Base-by-base conservation (phyloP, 1,140 invertebrate species). In the Drosophila persimilis region DNA sequence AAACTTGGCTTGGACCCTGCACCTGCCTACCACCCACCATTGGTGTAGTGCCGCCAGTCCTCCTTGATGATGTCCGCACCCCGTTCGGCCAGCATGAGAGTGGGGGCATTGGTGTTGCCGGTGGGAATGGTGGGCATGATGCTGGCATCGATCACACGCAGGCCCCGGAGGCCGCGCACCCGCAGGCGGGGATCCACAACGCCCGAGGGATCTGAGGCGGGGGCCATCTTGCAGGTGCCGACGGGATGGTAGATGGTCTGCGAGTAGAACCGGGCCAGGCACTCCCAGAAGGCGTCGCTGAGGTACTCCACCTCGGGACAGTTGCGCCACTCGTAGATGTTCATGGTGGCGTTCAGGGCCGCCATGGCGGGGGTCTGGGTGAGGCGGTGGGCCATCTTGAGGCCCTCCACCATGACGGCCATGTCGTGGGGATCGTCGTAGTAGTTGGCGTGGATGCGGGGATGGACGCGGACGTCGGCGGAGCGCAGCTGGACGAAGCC, bases 401-500 rank as follows among this genome's bases (percentile, higher is more conserved):
- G 94, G 0, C 95, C 96, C 91, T 96, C 95, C 90, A 96, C 94
- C 90, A 97, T 90, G 46, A 94, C 91, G 75, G 94, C 93, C 9
- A 96, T 90, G 79, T 97, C 96, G 8, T 93, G 89, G 0, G 94
- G 94, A 91, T 96, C 92, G 0, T 93, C 90, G 48, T 95, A 95
- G 89, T 97, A 98, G 80, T 96, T 96, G 1, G 97, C 95, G 89
- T 95, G 95, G 39, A 98, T 97, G 6, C 94, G 88, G 0, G 97
- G 97, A 76, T 95, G 93, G 0, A 94, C 92, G 17, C 92, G 90
- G 0, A 96, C 95, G 88, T 97, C 93, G 0, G 91, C 90, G n/a
- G 94, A 94, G 44, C 85, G 91, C 1, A 98, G 80, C 60, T 94
- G 92, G 1, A 98, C 91, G 46, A 92, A 93, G 6, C 97, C 97